Evolutionary conservation across 2,113 vertebrate genomes (phyloP).

Genomic region (Oryzias javanicus): DNA sequence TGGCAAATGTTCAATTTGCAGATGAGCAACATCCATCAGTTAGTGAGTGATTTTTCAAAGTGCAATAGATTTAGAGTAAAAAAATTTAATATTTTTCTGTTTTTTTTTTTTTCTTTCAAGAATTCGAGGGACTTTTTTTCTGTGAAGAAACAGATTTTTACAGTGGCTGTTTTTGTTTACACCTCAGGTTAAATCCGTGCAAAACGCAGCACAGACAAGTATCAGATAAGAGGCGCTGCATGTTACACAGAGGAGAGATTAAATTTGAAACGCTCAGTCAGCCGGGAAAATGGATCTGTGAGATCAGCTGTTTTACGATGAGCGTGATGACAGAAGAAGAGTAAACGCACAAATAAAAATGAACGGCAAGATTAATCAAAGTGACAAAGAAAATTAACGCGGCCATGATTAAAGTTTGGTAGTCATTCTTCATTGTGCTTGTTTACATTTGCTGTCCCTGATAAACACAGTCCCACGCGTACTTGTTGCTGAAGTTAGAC

Average conservation of each 20-base stretch:
- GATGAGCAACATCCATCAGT: too few species aligned
- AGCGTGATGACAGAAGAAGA: conserved; percentile 46
- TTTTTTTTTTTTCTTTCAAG: too few species aligned
- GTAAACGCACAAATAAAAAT: conserved; percentile 59
- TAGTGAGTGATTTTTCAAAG: too few species aligned
- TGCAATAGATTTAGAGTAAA: too few species aligned
- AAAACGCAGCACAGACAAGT: conserved; percentile 22
- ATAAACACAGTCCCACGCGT: conserved; percentile 8
- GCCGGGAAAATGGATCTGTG: conserved; percentile 60
- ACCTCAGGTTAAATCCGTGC: conserved; percentile 14
- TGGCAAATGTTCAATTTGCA: too few species aligned
- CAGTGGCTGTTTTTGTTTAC: conserved; percentile 36
- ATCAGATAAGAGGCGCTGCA: conserved; percentile 38
- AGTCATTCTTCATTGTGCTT: conserved; percentile 31
- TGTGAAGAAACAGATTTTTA: too few species aligned
- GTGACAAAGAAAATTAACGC: conserved; percentile 51
- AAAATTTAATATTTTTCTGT: too few species aligned
- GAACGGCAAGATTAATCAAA: conserved; percentile 48
- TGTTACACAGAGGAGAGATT: conserved; percentile 25
- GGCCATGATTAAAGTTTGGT: conserved; percentile 33
- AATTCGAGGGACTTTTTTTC: too few species aligned
- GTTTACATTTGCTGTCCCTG: conserved; percentile 40
- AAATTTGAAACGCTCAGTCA: conserved; percentile 43
- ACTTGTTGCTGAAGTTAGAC: conserved; percentile 56
- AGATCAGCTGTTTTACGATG: conserved; percentile 53